Base-by-base conservation (phyloP, 2,113 vertebrate genomes). In the Melanerpes formicivorus region DNA sequence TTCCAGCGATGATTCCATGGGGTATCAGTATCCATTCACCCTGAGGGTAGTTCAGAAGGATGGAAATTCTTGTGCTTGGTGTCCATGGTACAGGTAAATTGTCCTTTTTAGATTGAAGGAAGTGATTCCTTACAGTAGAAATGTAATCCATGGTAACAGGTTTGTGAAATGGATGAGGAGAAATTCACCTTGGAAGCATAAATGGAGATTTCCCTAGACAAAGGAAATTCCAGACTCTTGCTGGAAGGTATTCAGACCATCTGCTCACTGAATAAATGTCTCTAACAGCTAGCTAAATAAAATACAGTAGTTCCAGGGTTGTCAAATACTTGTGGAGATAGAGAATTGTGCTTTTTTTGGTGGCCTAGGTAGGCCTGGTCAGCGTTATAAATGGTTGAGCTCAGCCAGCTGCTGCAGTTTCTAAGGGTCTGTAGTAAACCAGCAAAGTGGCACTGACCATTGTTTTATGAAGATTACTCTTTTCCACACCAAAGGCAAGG, bases 11-110 rank as follows among this genome's bases (percentile, higher is more conserved):
- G 99, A 99, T 96, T 99, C 99, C 88, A 98, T 99, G 98, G 99
- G 99, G 13, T 99, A 99, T 95, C 99, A 99, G 60, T 99, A 99
- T 95, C 99, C 99, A 15, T 99, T 99, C 96, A 99, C 99, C 58
- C 94, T 99, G 69, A 97, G 99, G 87, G 99, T 99, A 27, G 99
- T 99, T 70, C 98, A 98, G 59, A 99, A 99, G 95, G 99, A 99
- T 93, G 99, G 99, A 40, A 99, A 98, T 97, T 99, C 98, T 16
- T 99, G 99, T 96, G 99, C 99, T 83, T 99, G 99, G 98, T 99
- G 99, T 90, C 99, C 99, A 0, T 99, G 99, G 99, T 99, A 99
- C 97, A 99, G 99, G 99, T 99, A 97, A 98, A 91, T 91, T 67
- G 40, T 77, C 18, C 32, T 77, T 89, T 76, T 80, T 74, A 37